Base-by-base conservation (phyloP, 2,113 vertebrate genomes). In the Xiphias gladius region DNA sequence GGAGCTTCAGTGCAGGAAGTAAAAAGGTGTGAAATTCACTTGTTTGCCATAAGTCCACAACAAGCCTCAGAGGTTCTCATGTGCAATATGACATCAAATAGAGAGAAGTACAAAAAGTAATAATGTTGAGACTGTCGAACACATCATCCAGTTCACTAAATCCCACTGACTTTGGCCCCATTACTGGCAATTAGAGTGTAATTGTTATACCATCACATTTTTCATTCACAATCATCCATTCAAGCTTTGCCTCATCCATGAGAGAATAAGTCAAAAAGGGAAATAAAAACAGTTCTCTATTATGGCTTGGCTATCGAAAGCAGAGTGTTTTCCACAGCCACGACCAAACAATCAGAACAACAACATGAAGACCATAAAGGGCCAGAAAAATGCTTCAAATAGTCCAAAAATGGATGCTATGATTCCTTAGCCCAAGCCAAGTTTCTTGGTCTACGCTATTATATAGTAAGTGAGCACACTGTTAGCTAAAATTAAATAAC, bases 311-410 rank as follows among this genome's bases (percentile, higher is more conserved):
- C 52, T 7, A 17, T 67, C 6, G 0, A 2, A 50, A 41, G 54
- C 48, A 55, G 26, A 70, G 32, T 63, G 39, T 79, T 72, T 41
- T 67, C 24, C 58, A 35, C n/a, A 73, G 41, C 69, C 59, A 64
- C 77, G 78, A 66, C 67, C 80, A 46, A 65, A 55, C 35, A 77
- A 63, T 50, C 72, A 76, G 2, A 75, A 80, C 24, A 81, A 67
- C 75, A 87, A 55, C 22, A 30, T 58, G 26, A 84, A 52, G 62
- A 14, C 41, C 24, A 73, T 80, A 78, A 80, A 35, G 58, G 28
- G 0, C 19, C 68, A 68, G 50, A 78, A 83, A 79, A 77, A 57
- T 67, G 66, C 24, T 67, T 76, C 14, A 66, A 81, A 75, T 57
- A 37, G 10, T 66, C 61, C 22, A 26, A 1, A 77, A 68, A 74